Percentiles rank a stretch among this genome's conserved stretches.
phyloP scores from a whole-genome alignment of 53 echinoderm and acorn worm species.

The Holothuria leucospilota region DNA sequence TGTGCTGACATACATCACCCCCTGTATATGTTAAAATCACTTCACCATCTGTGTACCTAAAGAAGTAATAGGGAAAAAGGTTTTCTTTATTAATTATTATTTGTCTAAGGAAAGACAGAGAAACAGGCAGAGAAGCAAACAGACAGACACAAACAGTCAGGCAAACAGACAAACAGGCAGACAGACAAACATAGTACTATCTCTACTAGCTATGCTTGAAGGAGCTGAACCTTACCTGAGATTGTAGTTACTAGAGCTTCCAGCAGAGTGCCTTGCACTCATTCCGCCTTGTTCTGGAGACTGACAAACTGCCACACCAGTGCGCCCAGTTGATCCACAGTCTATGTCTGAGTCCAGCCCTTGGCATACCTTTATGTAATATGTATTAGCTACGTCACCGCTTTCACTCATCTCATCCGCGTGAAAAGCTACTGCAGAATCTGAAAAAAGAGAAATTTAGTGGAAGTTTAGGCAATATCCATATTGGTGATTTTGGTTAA shows the following conservation, averaged over 20 bases:
- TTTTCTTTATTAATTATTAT: too few relatives aligned
- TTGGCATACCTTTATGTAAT: conserved; percentile 52
- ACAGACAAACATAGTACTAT: neutral
- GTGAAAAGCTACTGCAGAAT: neutral
- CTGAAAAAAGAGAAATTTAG: neutral
- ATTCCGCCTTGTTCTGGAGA: neutral
- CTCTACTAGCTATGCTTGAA: too few relatives aligned
- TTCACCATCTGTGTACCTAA: conserved; percentile 92
- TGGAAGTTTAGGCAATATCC: too few relatives aligned
- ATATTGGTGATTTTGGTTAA: too few relatives aligned
- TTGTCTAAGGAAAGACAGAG: too few relatives aligned
- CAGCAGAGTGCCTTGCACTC: conserved; percentile 14
- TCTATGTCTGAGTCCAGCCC: neutral
- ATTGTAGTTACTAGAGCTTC: neutral
- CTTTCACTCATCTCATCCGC: neutral
- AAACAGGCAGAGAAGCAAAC: too few relatives aligned
- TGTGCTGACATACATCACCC: conserved; percentile 78
- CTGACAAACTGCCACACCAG: conserved; percentile 52
- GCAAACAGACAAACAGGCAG: too few relatives aligned
- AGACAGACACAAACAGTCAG: too few relatives aligned
- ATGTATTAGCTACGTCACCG: neutral
- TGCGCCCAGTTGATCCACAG: neutral
- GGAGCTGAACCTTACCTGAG: conserved; percentile 38
- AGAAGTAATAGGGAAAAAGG: neutral
- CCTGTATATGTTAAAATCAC: conserved; percentile 80